Evolutionary conservation across 2,888 invertebrate species (phyloP), one percentile per base, ranked within the genome.

Genomic region (Acanthosepion lycidas): DNA sequence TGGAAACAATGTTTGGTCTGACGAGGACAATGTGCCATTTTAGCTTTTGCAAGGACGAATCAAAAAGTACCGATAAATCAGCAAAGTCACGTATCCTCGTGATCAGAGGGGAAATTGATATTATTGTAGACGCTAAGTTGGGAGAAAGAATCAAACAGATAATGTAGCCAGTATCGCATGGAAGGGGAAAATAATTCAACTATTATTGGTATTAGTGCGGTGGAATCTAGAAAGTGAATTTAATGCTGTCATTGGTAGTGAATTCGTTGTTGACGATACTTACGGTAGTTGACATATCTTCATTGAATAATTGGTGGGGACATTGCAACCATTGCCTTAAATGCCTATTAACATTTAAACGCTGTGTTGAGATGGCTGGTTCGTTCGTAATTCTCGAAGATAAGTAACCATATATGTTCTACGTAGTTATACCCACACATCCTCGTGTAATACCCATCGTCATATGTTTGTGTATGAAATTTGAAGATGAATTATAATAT

Each of bases 1-100:
- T n/a, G 78, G 78, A n/a, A 78, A 78, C 78, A 78, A n/a, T 78
- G 78, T 78, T 78, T n/a, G 78, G 78, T 78, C n/a, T 78, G 78
- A 78, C 33, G 78, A 78, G 78, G 78, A 78, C 78, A 78, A 78
- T 78, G 78, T 78, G n/a, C 78, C 9, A n/a, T 78, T 78, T 78
- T n/a, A 78, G 78, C 78, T n/a, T n/a, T 78, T n/a, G n/a, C 78
- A 15, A n/a, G 78, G 78, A n/a, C 78, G 78, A 78, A 78, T 78
- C 78, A 78, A 78, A 78, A 78, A 78, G 78, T 78, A 20, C 78
- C 78, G 78, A 78, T 78, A 78, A 78, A 78, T 78, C 78, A 78
- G 78, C 78, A n/a, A n/a, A 78, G 78, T 78, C 78, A 78, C 78
- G 78, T 78, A 78, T n/a, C 78, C 78, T n/a, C n/a, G 12, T n/a